A percentile compares a stretch with the other conserved stretches of the same genome.
phyloP scores from a whole-genome alignment of 1,140 invertebrate genomes.

The Cherax destructor region DNA sequence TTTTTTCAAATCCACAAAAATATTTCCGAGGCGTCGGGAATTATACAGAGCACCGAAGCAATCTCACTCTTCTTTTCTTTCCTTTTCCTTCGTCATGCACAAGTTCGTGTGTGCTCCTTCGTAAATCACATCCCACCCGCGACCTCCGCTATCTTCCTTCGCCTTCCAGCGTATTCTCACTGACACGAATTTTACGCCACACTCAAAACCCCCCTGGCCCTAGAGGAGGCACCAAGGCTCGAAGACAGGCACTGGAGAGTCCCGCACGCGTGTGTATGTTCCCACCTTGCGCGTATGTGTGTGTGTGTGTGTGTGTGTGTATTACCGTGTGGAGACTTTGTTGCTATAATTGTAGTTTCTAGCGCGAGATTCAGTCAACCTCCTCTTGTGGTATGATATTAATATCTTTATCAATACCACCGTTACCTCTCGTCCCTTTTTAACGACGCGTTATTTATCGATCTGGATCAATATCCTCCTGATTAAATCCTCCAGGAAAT shows the following conservation, averaged over 20 bases:
- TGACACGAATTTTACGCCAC: not conserved
- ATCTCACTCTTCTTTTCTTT: too few species aligned
- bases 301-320: slow-evolving; percentile 37
- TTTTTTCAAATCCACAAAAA: not conserved
- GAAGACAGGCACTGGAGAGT: not conserved
- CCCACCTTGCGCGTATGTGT: slow-evolving; percentile 5
- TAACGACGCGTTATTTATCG: not conserved
- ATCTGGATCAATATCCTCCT: not conserved
- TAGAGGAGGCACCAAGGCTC: not conserved
- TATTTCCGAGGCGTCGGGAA: not conserved
- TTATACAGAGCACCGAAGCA: too few species aligned
- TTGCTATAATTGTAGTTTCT: slow-evolving; percentile 27
- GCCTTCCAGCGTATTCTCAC: not conserved
- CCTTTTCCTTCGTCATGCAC: not conserved
- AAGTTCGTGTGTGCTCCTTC: not conserved
- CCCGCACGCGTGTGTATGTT: slow-evolving; percentile 17
- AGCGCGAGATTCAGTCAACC: slow-evolving; percentile 10
- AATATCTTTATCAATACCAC: not conserved
- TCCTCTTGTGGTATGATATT: not conserved
- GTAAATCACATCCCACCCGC: not conserved
- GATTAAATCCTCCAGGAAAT: not conserved
- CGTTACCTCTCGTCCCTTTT: not conserved
- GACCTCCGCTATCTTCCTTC: not conserved
- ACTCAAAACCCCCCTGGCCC: not conserved
- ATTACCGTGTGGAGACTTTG: slow-evolving; percentile 28